Base-by-base conservation (phyloP, 2,888 invertebrate genomes). In the Pyrocoelia pectoralis region DNA sequence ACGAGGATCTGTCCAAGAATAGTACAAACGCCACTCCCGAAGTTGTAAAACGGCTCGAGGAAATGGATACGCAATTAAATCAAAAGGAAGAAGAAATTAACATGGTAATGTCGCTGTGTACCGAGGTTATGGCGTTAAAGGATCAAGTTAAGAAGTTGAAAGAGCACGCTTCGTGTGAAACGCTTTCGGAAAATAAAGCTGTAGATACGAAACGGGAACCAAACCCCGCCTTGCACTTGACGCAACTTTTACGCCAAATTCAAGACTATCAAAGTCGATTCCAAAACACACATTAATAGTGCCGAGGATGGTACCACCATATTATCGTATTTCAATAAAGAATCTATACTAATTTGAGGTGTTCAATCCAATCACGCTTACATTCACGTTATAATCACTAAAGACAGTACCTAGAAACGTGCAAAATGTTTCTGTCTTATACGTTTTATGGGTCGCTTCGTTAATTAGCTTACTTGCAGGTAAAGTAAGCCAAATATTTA, bases 61-160 rank as follows among this genome's bases (percentile, higher is more conserved):
- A 68, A 8, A 70, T 82, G 66, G 82, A 82, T 63, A 70, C 70
- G 24, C 75, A 79, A 50, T 68, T 77, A 14, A 77, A 73, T 38
- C 78, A 77, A 46, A 82, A 82, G 67, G 82, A 82, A 68, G 79
- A 80, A 54, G 82, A 82, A 68, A 82, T 82, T 3, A 77, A 75
- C 9, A 80, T 81, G 77, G 81, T 82, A 14, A 80, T 82, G 79
- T 68, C 76, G 1, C 68, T 82, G 14, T 81, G 80, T 61, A 80
- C 79, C 41, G 82, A 82, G 68, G 80, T 83, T n/a, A 46, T 80
- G 46, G 79, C 79, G 2, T 67, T 80, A 48, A 82, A 82, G 66
- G 75, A 80, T 49, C 81, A 81, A 70, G 77, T 81, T 5, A 79
- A 74, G 68, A 66, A 66, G 10, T 67, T 80, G 55, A 78, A 77